Evolutionary conservation across 2,113 vertebrate species (phyloP).

Genomic region (Struthidea cinerea): DNA sequence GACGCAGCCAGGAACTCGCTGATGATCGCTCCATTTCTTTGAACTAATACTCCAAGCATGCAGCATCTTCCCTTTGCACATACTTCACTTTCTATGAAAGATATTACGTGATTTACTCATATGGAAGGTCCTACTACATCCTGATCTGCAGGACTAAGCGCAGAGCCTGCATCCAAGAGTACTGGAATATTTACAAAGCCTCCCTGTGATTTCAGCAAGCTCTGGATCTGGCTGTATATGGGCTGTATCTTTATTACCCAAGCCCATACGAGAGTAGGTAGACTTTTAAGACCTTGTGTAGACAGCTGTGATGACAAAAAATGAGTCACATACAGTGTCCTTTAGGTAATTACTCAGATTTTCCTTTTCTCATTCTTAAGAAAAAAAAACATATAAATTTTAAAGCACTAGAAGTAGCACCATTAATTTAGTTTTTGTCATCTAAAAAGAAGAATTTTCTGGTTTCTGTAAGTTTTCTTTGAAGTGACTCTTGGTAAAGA

Average conservation of each 20-base stretch:
- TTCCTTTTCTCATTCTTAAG: neutral
- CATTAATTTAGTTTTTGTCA: neutral
- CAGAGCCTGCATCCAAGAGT: neutral
- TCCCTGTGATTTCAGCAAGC: neutral
- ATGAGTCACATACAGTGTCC: neutral
- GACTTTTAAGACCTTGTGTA: neutral
- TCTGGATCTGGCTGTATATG: neutral
- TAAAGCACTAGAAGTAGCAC: neutral
- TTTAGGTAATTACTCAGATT: neutral
- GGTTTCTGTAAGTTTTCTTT: neutral
- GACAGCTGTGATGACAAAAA: conserved; percentile 35
- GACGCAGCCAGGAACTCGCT: neutral
- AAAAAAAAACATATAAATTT: neutral
- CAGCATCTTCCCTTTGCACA: neutral
- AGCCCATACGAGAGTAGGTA: neutral
- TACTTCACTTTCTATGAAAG: neutral
- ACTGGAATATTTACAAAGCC: neutral
- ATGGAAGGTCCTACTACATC: neutral
- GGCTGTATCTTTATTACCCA: neutral
- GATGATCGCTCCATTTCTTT: neutral
- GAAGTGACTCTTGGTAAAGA: neutral
- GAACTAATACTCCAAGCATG: neutral
- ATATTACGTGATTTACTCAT: neutral
- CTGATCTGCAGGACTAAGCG: neutral
- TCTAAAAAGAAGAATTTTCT: neutral